Evolutionary conservation across 64 coral and sea anemone genomes (phyloP).

Genomic region (Stichodactyla mertensii): DNA sequence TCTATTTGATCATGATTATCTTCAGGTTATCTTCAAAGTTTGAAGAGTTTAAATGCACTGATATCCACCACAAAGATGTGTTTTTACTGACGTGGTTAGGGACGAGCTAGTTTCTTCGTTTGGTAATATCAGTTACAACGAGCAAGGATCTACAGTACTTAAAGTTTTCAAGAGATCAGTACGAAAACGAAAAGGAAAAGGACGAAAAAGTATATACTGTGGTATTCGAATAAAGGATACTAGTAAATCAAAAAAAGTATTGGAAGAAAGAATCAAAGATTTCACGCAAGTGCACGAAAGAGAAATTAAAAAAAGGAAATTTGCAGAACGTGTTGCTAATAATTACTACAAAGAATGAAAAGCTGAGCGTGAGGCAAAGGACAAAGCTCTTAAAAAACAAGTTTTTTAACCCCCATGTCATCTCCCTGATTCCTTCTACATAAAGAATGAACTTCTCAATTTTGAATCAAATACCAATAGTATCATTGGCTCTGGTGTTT

Average conservation of each 20-base stretch:
- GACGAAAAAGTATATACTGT: not conserved
- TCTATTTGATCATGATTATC: too few relatives aligned
- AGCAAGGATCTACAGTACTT: not conserved
- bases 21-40: too few relatives aligned
- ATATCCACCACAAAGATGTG: not conserved
- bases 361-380: not conserved
- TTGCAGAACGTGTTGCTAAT: not conserved
- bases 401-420: too few relatives aligned
- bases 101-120: not conserved
- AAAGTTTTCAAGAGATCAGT: not conserved
- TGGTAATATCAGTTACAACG: not conserved
- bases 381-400: too few relatives aligned
- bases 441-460: too few relatives aligned
- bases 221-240: not conserved
- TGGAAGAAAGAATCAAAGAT: conserved; percentile 11
- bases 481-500: too few relatives aligned
- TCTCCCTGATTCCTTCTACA: too few relatives aligned
- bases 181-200: not conserved
- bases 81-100: not conserved
- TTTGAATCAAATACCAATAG: too few relatives aligned
- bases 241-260: not conserved
- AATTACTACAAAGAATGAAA: not conserved
- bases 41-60: too few relatives aligned
- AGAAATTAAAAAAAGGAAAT: conserved; percentile 3
- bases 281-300: not conserved